Evolutionary conservation across 2,113 vertebrate genomes (phyloP).

Genomic region (Sus scrofa): DNA sequence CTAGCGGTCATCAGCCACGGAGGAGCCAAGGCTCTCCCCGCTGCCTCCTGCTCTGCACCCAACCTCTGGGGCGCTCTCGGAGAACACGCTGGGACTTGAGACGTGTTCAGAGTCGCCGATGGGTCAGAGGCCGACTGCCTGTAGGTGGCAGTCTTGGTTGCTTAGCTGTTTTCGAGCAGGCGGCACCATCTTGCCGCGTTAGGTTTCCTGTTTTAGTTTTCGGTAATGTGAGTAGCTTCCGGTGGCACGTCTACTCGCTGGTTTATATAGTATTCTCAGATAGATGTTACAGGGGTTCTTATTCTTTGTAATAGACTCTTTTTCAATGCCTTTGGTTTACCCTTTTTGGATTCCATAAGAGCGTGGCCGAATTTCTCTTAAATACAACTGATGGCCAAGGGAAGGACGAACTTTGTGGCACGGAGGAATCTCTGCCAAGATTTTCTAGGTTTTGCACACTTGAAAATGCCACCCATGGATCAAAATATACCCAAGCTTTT

Average conservation of each 20-base stretch:
- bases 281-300: slow-evolving; percentile 60
- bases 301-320: slow-evolving; percentile 52
- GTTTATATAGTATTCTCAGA: slow-evolving; percentile 51
- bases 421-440: slow-evolving; percentile 63
- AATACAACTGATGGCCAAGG: background rate
- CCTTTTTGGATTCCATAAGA: slow-evolving; percentile 5
- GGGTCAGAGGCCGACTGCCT: slow-evolving; percentile 1
- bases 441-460: slow-evolving; percentile 68
- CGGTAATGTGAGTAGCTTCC: slow-evolving; percentile 74
- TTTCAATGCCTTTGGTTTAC: slow-evolving; percentile 13
- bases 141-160: slow-evolving; percentile 72
- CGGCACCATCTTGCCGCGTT: slow-evolving; percentile 62
- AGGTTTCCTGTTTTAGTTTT: slow-evolving; percentile 64
- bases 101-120: background rate
- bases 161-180: slow-evolving; percentile 64
- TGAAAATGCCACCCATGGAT: slow-evolving; percentile 64
- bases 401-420: background rate
- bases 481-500: slow-evolving; percentile 68
- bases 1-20: background rate
- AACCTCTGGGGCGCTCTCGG: background rate
- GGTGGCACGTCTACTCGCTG: slow-evolving; percentile 30
- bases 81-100: background rate
- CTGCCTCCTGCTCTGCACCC: slow-evolving; percentile 74
- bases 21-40: slow-evolving; percentile 74
- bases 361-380: background rate